Conservation (phyloP, 2,797 vertebrate species). For the Lacerta agilis region DNA sequence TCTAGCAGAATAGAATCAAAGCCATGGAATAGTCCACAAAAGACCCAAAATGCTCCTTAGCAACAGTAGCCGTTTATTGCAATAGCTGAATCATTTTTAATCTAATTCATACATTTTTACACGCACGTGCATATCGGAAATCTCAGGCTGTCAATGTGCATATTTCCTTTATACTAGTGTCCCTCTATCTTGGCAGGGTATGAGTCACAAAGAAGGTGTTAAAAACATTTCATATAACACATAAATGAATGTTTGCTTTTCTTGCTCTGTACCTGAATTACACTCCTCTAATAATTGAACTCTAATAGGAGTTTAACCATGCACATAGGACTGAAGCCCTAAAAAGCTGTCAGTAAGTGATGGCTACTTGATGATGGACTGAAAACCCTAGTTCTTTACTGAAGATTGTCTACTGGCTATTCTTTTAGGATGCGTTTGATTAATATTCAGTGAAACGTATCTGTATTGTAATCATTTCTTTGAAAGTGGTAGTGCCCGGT, state of each 20-base stretch:
- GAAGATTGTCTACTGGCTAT: no score
- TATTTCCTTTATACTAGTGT: not conserved
- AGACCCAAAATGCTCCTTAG: not conserved
- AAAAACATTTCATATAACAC: not conserved
- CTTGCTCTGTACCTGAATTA: no score
- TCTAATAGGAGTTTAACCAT: not conserved
- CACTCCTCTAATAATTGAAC: no score
- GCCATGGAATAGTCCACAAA: not conserved
- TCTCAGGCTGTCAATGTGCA: not conserved
- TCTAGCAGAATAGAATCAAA: not conserved
- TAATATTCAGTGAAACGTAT: no score
- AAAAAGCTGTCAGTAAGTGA: not conserved
- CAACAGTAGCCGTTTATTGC: not conserved
- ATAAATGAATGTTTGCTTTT: not conserved
- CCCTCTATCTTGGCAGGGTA: not conserved
- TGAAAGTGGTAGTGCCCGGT: no score
- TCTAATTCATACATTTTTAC: not conserved
- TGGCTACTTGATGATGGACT: not conserved
- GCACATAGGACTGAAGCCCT: not conserved
- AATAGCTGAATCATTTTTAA: not conserved
- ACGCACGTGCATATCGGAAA: not conserved
- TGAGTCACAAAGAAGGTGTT: not conserved
- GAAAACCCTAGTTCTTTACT: no score
- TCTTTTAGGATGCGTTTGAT: no score
- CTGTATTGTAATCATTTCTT: no score